phyloP scores from a whole-genome alignment of 2,888 invertebrate species.

The Scaptomyza caliginosa region DNA sequence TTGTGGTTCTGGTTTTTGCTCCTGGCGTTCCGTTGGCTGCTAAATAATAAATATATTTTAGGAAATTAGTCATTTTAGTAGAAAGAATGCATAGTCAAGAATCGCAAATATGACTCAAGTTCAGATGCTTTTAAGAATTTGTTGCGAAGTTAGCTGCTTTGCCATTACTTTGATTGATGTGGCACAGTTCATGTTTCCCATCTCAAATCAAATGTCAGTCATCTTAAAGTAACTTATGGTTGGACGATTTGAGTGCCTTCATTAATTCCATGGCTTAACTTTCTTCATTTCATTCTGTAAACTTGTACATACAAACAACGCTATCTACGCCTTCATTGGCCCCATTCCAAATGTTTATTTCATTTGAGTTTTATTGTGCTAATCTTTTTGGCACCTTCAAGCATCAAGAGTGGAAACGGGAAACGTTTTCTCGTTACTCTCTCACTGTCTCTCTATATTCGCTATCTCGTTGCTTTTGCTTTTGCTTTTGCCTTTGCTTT shows the following conservation, averaged over 20 bases:
- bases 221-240: not conserved
- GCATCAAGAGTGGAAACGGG: not conserved
- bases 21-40: conserved; percentile 40
- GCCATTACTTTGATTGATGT: too few species aligned
- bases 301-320: not conserved
- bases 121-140: too few species aligned
- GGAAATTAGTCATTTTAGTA: too few species aligned
- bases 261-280: not conserved
- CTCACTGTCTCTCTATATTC: not conserved
- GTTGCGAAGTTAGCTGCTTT: too few species aligned
- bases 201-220: not conserved
- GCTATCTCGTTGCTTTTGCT: not conserved
- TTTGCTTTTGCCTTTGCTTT: conserved; percentile 2
- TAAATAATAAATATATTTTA: not conserved
- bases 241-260: not conserved
- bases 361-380: conserved; percentile 29
- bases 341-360: conserved; percentile 20
- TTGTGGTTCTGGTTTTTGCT: conserved; percentile 50
- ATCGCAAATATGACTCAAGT: too few species aligned
- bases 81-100: too few species aligned
- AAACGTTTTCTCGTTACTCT: conserved; percentile 8
- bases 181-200: not conserved
- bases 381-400: conserved; percentile 1
- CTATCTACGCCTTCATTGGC: conserved; percentile 8
- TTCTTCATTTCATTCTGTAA: not conserved